Conservation (phyloP, 2,797 vertebrate genomes). For the Siniperca scherzeri region DNA sequence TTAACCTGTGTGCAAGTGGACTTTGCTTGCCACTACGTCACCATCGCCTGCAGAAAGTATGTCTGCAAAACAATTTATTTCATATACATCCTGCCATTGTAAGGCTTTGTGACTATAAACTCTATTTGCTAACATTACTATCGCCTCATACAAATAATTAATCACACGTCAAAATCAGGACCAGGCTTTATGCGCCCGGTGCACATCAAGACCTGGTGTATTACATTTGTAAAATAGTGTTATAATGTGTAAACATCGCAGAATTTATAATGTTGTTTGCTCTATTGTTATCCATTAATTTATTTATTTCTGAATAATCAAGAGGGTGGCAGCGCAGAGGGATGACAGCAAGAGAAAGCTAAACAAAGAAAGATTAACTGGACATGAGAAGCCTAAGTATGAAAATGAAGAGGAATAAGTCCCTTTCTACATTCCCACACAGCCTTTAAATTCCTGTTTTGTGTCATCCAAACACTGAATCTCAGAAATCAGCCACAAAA, state of each 20-base stretch:
- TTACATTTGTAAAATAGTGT: background rate
- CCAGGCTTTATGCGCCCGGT: background rate
- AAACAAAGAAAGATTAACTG: conserved; percentile 27
- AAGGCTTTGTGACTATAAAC: background rate
- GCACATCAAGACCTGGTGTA: background rate
- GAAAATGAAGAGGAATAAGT: background rate
- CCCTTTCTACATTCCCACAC: background rate
- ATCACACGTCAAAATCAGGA: background rate
- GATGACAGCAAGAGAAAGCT: conserved; percentile 9
- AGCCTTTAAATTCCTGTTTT: background rate
- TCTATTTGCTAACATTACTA: background rate
- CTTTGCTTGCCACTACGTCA: conserved; percentile 81
- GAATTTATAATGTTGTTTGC: background rate
- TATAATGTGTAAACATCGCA: background rate
- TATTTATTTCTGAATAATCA: background rate
- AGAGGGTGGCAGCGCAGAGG: background rate
- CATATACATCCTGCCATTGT: conserved; percentile 4
- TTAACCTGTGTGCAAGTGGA: conserved; percentile 61
- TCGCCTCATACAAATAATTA: background rate
- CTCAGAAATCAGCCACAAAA: background rate
- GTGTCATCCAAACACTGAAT: background rate
- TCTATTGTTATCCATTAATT: background rate
- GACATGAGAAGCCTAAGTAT: background rate
- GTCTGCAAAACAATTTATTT: conserved; percentile 55
- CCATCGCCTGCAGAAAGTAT: conserved; percentile 67